phyloP scores from a whole-genome alignment of 2,113 vertebrate genomes.

The Butastur rufipennis region DNA sequence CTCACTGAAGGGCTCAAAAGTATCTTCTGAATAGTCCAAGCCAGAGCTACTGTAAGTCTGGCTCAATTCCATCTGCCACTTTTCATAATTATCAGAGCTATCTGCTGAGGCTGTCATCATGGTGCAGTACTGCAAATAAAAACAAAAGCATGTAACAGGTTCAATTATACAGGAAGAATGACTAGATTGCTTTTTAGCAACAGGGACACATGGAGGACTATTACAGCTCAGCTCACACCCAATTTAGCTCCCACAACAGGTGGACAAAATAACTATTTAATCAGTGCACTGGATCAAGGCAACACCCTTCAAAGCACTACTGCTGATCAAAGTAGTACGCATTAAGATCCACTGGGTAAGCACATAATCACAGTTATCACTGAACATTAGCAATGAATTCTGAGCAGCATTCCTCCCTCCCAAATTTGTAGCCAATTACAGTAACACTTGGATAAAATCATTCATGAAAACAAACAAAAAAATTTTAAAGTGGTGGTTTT shows the following conservation, averaged over 20 bases:
- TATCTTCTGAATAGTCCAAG: neutral
- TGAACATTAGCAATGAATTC: neutral
- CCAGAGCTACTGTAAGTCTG: neutral
- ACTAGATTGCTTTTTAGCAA: neutral
- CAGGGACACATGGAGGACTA: fast-evolving
- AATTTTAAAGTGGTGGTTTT: neutral
- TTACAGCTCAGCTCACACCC: neutral
- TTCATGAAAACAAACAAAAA: neutral
- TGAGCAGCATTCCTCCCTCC: neutral
- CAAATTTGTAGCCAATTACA: neutral
- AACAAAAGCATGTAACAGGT: neutral
- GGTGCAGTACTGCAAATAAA: neutral
- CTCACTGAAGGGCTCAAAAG: neutral
- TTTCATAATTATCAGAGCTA: neutral
- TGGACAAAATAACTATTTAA: neutral
- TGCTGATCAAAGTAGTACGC: neutral
- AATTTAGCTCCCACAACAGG: neutral
- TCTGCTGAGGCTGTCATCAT: neutral
- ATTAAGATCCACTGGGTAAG: neutral
- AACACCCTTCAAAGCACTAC: neutral
- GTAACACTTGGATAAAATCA: neutral
- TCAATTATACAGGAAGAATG: neutral
- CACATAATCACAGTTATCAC: neutral
- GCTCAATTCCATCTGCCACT: neutral
- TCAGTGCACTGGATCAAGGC: neutral